A percentile compares a stretch with the other conserved stretches of the same genome.
Evolutionary conservation across 2,113 vertebrate species (phyloP).

Genomic region (Barbus barbus): DNA sequence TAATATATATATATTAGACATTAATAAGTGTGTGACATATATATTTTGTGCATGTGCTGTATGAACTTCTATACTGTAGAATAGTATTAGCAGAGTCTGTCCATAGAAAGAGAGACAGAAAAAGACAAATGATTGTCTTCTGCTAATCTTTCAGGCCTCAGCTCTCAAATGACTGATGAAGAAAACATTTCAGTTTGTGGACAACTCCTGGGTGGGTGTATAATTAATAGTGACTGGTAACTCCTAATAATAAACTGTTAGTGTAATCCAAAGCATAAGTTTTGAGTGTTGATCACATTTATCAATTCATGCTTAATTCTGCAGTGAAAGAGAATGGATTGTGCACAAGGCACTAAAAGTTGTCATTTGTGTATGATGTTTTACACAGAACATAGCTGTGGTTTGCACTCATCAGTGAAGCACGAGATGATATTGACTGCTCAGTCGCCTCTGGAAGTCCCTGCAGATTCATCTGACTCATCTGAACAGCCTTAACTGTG

Average conservation of each 20-base stretch:
- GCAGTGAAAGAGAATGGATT: neutral
- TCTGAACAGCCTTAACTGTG: neutral
- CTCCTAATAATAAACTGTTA: neutral
- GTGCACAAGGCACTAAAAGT: neutral
- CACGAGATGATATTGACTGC: neutral
- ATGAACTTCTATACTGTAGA: neutral
- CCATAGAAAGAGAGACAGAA: neutral
- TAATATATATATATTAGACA: neutral
- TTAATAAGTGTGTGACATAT: no score
- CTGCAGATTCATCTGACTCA: neutral
- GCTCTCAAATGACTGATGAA: constrained; percentile 6
- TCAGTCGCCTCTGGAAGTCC: neutral
- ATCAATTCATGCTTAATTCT: neutral
- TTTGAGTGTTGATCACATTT: neutral
- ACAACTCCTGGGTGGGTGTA: neutral
- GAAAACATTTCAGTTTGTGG: neutral
- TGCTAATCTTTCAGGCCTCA: constrained; percentile 53
- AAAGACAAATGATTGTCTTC: constrained; percentile 55
- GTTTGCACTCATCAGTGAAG: neutral
- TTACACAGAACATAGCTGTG: no score
- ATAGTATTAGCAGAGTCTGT: neutral
- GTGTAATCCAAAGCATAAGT: neutral
- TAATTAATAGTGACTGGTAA: neutral
- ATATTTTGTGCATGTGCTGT: neutral
- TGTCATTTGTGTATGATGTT: neutral